Base-by-base conservation (phyloP, 2,797 vertebrate species). In the Simalia tracyae region DNA sequence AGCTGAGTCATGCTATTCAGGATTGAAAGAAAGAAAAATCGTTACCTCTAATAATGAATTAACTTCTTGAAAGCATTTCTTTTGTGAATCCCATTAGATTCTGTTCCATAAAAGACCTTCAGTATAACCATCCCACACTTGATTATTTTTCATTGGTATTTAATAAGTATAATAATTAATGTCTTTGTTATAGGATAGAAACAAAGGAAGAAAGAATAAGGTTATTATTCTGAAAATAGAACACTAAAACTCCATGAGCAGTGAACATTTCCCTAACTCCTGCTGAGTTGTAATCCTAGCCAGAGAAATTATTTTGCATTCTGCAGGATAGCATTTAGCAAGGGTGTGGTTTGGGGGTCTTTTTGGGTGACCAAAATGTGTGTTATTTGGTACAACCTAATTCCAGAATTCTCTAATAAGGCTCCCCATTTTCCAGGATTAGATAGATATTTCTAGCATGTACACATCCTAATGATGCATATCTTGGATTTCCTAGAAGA, bases 401-500 rank as follows among this genome's bases (percentile, higher is more conserved):
- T 64, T 94, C 87, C 63, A 0, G 19, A 66, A 87, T 88, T 72
- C 50, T 93, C 87, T 86, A 90, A 42, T 89, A 94, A 42, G 81
- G 59, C 7, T 86, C 60, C 94, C 91, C 91, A 42, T 61, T 87
- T 87, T 46, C 89, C 31, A 87, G 64, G 42, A 63, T 11, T 42
- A 61, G 84, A 0, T 59, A 81, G 24, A 88, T 84, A 5, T 31
- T 63, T 50, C 42, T 91, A 87, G 87, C 63, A 0, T 50, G 10
- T 88, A 84, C 84, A 90, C 89, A 93, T 42, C n/a, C 88, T 89
- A 87, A 84, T 54, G 68, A 90, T 87, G 87, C 46, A 92, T 76
- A 88, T 76, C 88, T 86, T 1, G 1, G 56, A 56, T 86, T 94
- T 91, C 92, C 91, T 87, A 87, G 91, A 91, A 95, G 68, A 92